These are phyloP conservation scores for Loxodonta africana DNA, from an alignment of 2,113 vertebrate genomes.

Conservation along the genomic window DNA sequence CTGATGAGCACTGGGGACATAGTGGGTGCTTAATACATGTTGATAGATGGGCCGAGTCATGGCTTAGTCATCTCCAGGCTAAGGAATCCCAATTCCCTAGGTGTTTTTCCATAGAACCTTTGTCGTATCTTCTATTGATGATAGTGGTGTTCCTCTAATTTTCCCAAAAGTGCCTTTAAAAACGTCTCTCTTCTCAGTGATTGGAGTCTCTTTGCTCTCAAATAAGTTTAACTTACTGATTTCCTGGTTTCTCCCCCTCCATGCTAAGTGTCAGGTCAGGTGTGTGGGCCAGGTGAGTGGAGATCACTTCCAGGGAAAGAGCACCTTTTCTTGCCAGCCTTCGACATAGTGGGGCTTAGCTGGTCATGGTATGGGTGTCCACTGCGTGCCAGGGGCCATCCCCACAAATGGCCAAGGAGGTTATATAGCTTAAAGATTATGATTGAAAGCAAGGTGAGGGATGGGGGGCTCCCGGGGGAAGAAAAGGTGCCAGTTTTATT, in stretches of 20 bases:
- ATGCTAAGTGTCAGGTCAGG: neutral
- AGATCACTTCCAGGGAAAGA: neutral
- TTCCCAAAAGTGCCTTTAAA: neutral
- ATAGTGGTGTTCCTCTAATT: neutral
- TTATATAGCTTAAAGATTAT: neutral
- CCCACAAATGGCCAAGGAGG: neutral
- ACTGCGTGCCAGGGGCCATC: neutral
- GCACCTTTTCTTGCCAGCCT: neutral
- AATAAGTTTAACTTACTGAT: neutral
- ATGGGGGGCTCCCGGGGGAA: neutral
- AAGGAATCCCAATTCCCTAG: neutral
- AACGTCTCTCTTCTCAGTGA: neutral
- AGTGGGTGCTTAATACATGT: neutral
- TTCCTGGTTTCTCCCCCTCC: neutral
- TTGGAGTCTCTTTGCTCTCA: neutral
- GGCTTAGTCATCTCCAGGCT: neutral
- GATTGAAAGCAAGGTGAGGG: neutral
- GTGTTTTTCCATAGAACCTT: fast-evolving
- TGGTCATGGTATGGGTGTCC: neutral
- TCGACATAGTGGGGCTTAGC: neutral
- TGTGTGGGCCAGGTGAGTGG: neutral
- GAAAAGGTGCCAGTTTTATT: neutral
- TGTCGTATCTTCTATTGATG: neutral
- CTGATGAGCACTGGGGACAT: neutral
- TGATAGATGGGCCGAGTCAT: neutral